A percentile compares a stretch with the other conserved stretches of the same genome.
Evolutionary conservation across 2,113 vertebrate genomes (phyloP).

Genomic region (Nothobranchius furzeri): DNA sequence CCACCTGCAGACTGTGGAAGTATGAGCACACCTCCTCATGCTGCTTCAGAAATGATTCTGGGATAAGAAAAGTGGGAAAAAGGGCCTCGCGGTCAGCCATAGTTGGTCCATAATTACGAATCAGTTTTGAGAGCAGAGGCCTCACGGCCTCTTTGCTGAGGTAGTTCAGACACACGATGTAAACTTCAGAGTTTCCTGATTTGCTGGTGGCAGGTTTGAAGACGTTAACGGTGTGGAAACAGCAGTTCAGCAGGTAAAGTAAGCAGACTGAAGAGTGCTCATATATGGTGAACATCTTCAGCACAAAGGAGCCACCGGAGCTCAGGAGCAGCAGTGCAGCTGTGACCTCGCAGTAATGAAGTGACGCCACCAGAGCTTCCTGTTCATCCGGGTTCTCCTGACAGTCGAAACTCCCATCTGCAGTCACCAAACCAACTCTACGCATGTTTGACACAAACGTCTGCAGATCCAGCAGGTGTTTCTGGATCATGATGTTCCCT

Average conservation of each 20-base stretch:
- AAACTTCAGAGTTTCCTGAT: conserved; percentile 94
- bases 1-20: conserved; percentile 86
- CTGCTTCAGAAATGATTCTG: conserved; percentile 84
- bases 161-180: conserved; percentile 88
- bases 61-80: conserved; percentile 81
- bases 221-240: conserved; percentile 84
- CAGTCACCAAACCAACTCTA: conserved; percentile 88
- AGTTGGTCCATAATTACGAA: conserved; percentile 83
- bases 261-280: conserved; percentile 92
- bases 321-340: conserved; percentile 87
- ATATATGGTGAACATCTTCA: conserved; percentile 97
- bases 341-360: conserved; percentile 90
- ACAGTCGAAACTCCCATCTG: conserved; percentile 97
- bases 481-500: conserved; percentile 87
- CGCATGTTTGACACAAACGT: conserved; percentile 81
- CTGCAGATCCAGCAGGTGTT: conserved; percentile 86
- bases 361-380: conserved; percentile 88
- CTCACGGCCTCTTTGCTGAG: conserved; percentile 77
- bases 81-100: conserved; percentile 81
- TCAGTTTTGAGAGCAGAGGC: conserved; percentile 86
- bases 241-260: conserved; percentile 90
- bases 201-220: conserved; percentile 98
- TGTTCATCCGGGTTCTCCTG: conserved; percentile 96
- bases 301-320: conserved; percentile 87
- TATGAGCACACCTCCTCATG: conserved; percentile 87